Percentiles rank a stretch among this genome's conserved stretches.
Conservation (phyloP, 1,140 invertebrate genomes). For the Pogonus chalceus region DNA sequence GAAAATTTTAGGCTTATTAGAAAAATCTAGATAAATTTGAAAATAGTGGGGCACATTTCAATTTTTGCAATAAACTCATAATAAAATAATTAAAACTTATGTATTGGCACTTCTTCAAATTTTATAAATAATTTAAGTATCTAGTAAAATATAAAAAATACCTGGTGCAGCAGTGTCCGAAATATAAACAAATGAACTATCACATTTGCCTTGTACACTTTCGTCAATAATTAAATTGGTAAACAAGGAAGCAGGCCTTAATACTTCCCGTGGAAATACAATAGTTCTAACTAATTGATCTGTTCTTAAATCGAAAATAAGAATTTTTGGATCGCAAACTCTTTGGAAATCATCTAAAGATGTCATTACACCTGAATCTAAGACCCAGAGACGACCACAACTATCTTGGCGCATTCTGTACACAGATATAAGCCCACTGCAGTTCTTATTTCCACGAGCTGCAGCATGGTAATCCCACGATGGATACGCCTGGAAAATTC, state of each 20-base stretch:
- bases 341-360: conserved; percentile 63
- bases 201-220: conserved; percentile 50
- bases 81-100: too few relatives aligned
- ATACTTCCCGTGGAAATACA: conserved; percentile 49
- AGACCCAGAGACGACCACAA: conserved; percentile 65
- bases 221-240: conserved; percentile 72
- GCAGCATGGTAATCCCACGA: conserved; percentile 68
- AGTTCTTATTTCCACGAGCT: conserved; percentile 58
- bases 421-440: conserved; percentile 61
- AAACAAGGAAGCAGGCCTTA: conserved; percentile 57
- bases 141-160: too few relatives aligned
- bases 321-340: conserved; percentile 67
- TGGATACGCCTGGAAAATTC: conserved; percentile 58
- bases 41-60: too few relatives aligned
- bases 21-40: too few relatives aligned
- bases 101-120: too few relatives aligned
- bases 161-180: conserved; percentile 67
- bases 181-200: conserved; percentile 67
- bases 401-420: conserved; percentile 61
- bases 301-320: conserved; percentile 65
- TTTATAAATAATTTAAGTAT: too few relatives aligned
- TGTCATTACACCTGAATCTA: conserved; percentile 58
- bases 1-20: too few relatives aligned
- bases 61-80: too few relatives aligned
- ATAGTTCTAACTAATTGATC: conserved; percentile 47